These are phyloP conservation scores for Muscicapa adusta DNA, from an alignment of 2,113 vertebrate genomes.

Conservation along the genomic window DNA sequence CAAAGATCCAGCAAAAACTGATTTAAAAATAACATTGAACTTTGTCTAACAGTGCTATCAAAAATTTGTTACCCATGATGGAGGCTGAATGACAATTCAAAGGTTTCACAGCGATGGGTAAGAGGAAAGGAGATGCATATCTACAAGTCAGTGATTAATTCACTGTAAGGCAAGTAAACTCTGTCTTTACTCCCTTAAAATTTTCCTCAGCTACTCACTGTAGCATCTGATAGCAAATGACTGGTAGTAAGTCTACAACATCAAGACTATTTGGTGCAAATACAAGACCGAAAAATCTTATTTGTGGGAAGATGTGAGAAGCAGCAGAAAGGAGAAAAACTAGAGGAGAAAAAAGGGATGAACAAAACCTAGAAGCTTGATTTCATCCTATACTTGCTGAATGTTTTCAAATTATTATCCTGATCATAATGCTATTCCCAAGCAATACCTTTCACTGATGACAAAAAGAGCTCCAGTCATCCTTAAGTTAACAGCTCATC, in stretches of 20 bases:
- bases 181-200: neutral
- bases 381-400: neutral
- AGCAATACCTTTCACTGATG: neutral
- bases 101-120: neutral
- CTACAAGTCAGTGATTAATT: neutral
- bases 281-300: neutral
- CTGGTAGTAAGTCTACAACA: neutral
- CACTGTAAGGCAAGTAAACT: neutral
- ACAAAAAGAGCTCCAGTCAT: slow-evolving; percentile 17
- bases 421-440: neutral
- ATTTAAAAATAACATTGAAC: neutral
- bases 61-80: neutral
- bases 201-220: neutral
- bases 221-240: neutral
- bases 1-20: neutral
- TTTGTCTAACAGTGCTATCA: neutral
- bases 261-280: neutral
- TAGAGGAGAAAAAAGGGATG: neutral
- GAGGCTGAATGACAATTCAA: neutral
- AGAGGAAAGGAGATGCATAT: neutral
- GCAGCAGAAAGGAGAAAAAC: neutral
- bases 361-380: neutral
- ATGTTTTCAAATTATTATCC: neutral
- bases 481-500: slow-evolving; percentile 23
- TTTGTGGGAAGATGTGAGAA: neutral